phyloP scores from a whole-genome alignment of 53 echinoderm and acorn worm genomes.

The Mesocentrotus franciscanus region DNA sequence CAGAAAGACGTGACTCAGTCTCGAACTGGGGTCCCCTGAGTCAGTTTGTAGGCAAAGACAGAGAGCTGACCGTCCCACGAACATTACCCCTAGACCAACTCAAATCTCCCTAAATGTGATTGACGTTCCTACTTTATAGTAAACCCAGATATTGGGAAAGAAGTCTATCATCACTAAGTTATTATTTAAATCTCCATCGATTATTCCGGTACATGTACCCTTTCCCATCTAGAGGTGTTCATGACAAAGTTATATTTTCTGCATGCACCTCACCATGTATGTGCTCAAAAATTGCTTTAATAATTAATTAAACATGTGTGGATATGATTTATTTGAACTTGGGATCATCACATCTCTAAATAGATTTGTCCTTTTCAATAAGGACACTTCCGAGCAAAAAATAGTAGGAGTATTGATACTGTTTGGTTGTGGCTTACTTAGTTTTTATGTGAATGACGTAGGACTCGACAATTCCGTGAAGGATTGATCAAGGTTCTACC shows the following conservation, averaged over 20 bases:
- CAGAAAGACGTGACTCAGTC: no score
- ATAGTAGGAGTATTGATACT: neutral
- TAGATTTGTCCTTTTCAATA: neutral
- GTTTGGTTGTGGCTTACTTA: neutral
- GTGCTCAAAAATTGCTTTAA: neutral
- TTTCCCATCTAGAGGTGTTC: no score
- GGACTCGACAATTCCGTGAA: neutral
- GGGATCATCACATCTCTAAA: neutral
- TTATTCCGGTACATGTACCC: no score
- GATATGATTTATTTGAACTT: slow-evolving; percentile 30
- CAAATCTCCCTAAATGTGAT: no score
- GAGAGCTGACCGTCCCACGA: no score
- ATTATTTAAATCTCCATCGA: no score
- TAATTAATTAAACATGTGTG: neutral
- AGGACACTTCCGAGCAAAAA: neutral
- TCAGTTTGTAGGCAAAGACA: no score
- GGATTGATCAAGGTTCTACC: neutral
- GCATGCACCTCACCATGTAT: neutral
- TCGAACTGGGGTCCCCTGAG: no score
- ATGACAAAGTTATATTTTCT: neutral
- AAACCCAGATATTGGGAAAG: no score
- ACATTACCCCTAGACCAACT: no score
- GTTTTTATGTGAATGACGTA: neutral
- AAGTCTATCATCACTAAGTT: no score
- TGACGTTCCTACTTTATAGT: no score